Base-by-base conservation (phyloP, 2,888 invertebrate species). In the Leptothorax acervorum region DNA sequence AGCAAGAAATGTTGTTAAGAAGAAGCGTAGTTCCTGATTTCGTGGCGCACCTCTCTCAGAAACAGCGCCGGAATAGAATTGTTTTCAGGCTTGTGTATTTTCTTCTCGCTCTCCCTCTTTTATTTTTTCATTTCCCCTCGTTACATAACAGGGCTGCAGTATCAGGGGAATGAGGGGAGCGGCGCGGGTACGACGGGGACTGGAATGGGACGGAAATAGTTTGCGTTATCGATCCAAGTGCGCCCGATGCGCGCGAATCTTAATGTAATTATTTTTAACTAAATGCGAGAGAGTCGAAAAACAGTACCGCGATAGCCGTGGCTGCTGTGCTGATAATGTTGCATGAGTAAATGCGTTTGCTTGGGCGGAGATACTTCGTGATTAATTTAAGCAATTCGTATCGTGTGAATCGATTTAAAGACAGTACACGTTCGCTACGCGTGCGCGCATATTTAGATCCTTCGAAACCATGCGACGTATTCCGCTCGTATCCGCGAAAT, bases 1-100 rank as follows among this genome's bases (percentile, higher is more conserved):
- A 89, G 88, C 68, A 83, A 82, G 86, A 68, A 89, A 83, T 42
- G 76, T 84, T 89, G 85, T 86, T 87, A 89, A 87, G 87, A 73
- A 79, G 78, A 82, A 85, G 81, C 76, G 81, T 74, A 55, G 63
- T 63, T 83, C 83, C 78, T 87, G 89, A 89, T 84, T 85, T 89
- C 74, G 83, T 51, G 60, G 57, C 81, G 81, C 81, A 71, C 63
- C 74, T 70, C 70, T 74, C 39, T 73, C 39, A 60, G 65, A 73
- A 85, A 82, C 85, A 55, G 63, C 70, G 79, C 73, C 35, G 78
- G 87, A 83, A 87, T 83, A 82, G 78, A 89, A 88, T 87, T 89
- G 89, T 86, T 86, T 88, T 70, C 57, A 45, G 42, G 62, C 57
- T 62, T 63, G 74, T 48, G 55, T 48, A 60, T 74, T 48, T 79